Percentiles rank a stretch among this genome's conserved stretches.
These are phyloP conservation scores for Campoplex nolae DNA, from an alignment of 2,888 invertebrate species.

Conservation along the genomic window DNA sequence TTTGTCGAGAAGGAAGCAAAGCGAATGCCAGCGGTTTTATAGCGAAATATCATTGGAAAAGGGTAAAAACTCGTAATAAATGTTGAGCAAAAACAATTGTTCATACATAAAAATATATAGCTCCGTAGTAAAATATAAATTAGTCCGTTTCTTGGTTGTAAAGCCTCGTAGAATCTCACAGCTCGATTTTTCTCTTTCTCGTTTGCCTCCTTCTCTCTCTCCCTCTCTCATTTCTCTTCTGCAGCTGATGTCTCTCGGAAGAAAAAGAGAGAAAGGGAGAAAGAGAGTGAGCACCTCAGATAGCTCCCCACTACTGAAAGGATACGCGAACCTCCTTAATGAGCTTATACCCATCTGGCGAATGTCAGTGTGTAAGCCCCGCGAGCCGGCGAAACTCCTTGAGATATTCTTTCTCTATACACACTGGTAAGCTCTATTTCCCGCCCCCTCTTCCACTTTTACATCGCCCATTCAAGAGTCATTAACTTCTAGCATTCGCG, in stretches of 20 bases:
- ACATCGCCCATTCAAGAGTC: slow-evolving; percentile 45
- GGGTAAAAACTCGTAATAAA: background rate
- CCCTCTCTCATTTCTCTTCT: slow-evolving; percentile 21
- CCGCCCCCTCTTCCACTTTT: background rate
- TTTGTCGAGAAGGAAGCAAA: background rate
- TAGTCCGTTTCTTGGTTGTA: slow-evolving; percentile 6
- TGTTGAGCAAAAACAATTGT: background rate
- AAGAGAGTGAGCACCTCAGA: slow-evolving; percentile 36
- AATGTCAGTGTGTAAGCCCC: slow-evolving; percentile 42
- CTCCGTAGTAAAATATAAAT: slow-evolving; percentile 20
- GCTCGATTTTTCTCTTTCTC: background rate
- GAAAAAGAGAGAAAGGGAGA: background rate
- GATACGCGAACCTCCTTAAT: slow-evolving; percentile 56
- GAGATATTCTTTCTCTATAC: background rate
- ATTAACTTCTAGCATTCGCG: slow-evolving; percentile 32
- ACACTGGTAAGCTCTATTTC: slow-evolving; percentile 13
- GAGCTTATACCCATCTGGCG: slow-evolving; percentile 63
- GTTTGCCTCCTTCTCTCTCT: slow-evolving; percentile 8
- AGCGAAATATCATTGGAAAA: background rate
- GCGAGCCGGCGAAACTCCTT: slow-evolving; percentile 12
- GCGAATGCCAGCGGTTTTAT: background rate
- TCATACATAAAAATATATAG: slow-evolving; percentile 11
- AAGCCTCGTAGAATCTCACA: slow-evolving; percentile 17
- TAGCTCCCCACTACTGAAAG: slow-evolving; percentile 25
- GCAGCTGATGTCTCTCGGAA: slow-evolving; percentile 46